Conservation (phyloP, 1,140 invertebrate species). For the Ceratina japonica region DNA sequence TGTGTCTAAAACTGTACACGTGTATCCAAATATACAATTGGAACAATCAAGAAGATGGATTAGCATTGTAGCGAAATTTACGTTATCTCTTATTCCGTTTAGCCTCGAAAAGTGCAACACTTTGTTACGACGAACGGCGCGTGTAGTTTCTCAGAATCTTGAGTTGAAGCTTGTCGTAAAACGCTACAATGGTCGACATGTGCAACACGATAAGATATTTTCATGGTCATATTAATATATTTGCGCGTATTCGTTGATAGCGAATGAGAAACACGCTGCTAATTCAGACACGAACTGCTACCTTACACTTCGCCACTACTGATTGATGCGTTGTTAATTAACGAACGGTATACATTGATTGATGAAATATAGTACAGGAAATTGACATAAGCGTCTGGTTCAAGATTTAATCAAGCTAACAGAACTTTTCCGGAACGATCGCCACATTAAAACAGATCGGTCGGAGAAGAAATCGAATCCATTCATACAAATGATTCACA, state of each 20-base stretch:
- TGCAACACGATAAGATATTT: slow-evolving; percentile 47
- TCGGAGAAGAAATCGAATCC: neutral
- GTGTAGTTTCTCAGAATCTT: slow-evolving; percentile 17
- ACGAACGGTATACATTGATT: too few species aligned
- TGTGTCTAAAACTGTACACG: neutral
- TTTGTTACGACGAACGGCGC: slow-evolving; percentile 20
- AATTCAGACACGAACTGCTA: neutral
- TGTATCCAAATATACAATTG: neutral
- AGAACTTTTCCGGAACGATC: neutral
- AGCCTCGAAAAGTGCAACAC: neutral
- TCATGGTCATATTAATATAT: slow-evolving; percentile 32
- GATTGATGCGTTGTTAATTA: neutral
- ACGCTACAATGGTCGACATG: neutral
- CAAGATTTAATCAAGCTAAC: neutral
- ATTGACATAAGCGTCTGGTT: neutral
- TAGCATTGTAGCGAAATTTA: neutral
- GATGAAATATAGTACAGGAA: neutral
- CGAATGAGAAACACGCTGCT: neutral
- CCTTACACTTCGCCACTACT: neutral
- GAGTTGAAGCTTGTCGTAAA: slow-evolving; percentile 22
- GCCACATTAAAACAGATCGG: neutral
- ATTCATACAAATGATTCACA: slow-evolving; percentile 18
- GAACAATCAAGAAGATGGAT: neutral
- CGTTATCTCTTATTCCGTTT: neutral
- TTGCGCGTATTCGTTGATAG: neutral